Evolutionary conservation across 2,797 vertebrate species (phyloP), one percentile per base, ranked within the genome.

Genomic region (Amphiprion clarkii): DNA sequence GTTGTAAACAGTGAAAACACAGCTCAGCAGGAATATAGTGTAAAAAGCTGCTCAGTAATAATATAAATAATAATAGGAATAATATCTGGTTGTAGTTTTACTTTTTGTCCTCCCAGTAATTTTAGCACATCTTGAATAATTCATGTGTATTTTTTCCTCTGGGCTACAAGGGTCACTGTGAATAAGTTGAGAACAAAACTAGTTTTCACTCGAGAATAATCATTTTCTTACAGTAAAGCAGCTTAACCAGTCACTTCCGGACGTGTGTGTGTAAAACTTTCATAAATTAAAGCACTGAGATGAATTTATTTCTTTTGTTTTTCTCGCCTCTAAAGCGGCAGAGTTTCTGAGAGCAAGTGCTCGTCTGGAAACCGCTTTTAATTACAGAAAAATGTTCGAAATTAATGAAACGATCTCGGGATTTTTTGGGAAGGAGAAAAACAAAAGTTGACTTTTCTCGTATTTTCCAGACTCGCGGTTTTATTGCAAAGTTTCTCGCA

Each of bases 41-140:
- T 58, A 68, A n/a, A 74, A 80, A 57, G 2, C 16, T n/a, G 60
- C 51, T 21, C 57, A 54, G 52, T 65, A 25, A 16, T n/a, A 44
- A 53, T 16, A 44, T 8, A 10, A 36, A 52, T 2, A 23, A 48
- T 55, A 57, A 25, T 29, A 25, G 55, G 2, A 49, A 65, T 44
- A 54, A 62, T 12, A 36, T 39, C 14, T 1, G 31, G 17, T 31
- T 73, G 0, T 17, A 57, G 39, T 19, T 71, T 49, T 21, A 19
- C 46, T 48, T 48, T 46, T 64, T 31, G 2, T 6, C 1, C 17
- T 44, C 40, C 3, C 14, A 52, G 4, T 67, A 29, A 64, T 82
- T 78, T 27, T 62, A 69, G 4, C 67, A 69, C 36, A 25, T 49
- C 4, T 39, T 70, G 19, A 74, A 78, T 79, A 57, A 88, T 76